phyloP scores from a whole-genome alignment of 2,113 vertebrate genomes.

The Anarrhichthys ocellatus region DNA sequence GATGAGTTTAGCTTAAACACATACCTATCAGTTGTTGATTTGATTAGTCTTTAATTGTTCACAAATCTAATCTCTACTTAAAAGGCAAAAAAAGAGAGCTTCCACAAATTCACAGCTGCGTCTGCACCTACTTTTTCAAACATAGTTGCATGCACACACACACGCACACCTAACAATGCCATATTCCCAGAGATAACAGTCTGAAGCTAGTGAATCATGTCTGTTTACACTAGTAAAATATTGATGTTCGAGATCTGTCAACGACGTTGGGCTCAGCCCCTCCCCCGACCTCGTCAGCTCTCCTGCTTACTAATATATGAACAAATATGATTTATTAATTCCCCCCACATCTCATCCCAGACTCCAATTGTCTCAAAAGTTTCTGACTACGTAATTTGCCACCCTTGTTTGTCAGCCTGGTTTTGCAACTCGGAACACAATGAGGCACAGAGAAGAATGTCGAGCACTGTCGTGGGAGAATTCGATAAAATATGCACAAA shows the following conservation, averaged over 20 bases:
- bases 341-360: conserved; percentile 45
- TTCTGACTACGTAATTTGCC: conserved; percentile 72
- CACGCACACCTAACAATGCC: neutral
- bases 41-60: neutral
- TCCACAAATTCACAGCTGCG: neutral
- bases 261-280: conserved; percentile 56
- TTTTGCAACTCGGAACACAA: conserved; percentile 66
- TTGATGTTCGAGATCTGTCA: conserved; percentile 76
- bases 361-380: conserved; percentile 71
- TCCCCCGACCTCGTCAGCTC: conserved; percentile 60
- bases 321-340: conserved; percentile 82
- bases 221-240: conserved; percentile 79
- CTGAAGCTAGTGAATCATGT: conserved; percentile 43
- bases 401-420: conserved; percentile 71
- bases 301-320: conserved; percentile 79
- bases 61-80: conserved; percentile 4
- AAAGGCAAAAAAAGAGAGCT: neutral
- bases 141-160: neutral
- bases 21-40: neutral
- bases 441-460: conserved; percentile 63
- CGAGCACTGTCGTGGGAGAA: conserved; percentile 58
- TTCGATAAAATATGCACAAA: conserved; percentile 73
- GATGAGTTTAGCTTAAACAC: neutral
- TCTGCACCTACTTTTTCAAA: neutral
- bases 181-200: conserved; percentile 22